Evolutionary conservation across 2,888 invertebrate species (phyloP).

Genomic region (Acanthosoma haemorrhoidale): DNA sequence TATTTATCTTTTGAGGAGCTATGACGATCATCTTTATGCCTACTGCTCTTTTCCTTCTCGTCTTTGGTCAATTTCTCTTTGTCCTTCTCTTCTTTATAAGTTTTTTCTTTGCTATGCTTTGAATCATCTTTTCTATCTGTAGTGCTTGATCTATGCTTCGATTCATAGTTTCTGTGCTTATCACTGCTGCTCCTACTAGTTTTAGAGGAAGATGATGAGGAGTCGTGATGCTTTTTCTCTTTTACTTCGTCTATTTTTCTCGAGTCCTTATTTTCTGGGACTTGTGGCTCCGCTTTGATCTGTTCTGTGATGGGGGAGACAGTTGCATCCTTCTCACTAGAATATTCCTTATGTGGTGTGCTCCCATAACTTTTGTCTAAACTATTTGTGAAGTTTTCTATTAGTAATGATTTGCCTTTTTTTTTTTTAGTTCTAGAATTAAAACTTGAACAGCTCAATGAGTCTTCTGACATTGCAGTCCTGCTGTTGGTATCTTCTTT

Average conservation of each 20-base stretch:
- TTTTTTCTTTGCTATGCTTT: constrained; percentile 8
- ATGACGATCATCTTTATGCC: constrained; percentile 27
- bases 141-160: background rate
- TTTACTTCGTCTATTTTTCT: constrained; percentile 20
- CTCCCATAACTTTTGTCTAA: background rate
- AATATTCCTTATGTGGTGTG: background rate
- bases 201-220: background rate
- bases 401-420: background rate
- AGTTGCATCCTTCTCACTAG: background rate
- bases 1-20: constrained; percentile 43
- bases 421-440: background rate
- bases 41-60: constrained; percentile 18
- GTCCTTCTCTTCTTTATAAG: constrained; percentile 21
- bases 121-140: background rate
- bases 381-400: background rate
- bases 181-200: constrained; percentile 8
- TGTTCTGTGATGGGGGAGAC: background rate
- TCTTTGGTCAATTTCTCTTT: constrained; percentile 26
- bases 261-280: background rate
- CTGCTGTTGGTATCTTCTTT: constrained; percentile 42
- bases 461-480: constrained; percentile 15
- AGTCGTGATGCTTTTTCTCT: constrained; percentile 2
- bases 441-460: background rate
- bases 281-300: background rate
- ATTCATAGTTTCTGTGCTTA: background rate